These are phyloP conservation scores for Hetaerina titia DNA, from an alignment of 2,888 invertebrate genomes.

Conservation along the genomic window DNA sequence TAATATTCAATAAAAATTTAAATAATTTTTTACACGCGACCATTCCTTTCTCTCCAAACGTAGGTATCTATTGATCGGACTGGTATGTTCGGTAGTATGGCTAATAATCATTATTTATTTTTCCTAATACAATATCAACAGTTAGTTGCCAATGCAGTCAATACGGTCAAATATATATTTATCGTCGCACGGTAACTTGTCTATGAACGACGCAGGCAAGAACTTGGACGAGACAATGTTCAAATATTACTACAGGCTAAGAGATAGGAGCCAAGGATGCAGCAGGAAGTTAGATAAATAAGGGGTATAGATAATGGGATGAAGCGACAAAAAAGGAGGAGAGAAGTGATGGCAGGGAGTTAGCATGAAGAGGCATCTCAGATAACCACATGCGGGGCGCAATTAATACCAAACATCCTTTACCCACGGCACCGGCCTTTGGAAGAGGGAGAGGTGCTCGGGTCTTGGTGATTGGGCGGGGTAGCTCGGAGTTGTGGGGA, in stretches of 20 bases:
- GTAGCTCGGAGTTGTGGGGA: not conserved
- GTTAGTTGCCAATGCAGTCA: not conserved
- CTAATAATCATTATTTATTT: too few species aligned
- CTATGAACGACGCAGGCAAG: not conserved
- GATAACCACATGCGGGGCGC: conserved; percentile 18
- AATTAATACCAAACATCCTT: not conserved
- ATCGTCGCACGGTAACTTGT: not conserved
- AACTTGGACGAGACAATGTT: not conserved
- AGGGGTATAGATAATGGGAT: conserved; percentile 10
- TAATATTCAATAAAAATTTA: too few species aligned
- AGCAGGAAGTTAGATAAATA: conserved; percentile 36
- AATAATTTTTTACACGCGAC: too few species aligned
- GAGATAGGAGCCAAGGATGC: not conserved
- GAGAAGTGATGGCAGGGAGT: not conserved
- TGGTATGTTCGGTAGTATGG: too few species aligned
- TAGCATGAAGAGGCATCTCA: not conserved
- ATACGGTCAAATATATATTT: not conserved
- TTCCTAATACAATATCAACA: too few species aligned
- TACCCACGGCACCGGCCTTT: not conserved
- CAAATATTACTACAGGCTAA: not conserved
- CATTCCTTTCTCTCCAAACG: too few species aligned
- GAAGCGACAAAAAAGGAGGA: not conserved
- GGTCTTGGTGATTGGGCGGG: not conserved
- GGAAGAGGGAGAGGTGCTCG: not conserved
- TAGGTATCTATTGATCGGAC: too few species aligned